Base-by-base conservation (phyloP, 2,797 vertebrate species). In the Trichosurus vulpecula region DNA sequence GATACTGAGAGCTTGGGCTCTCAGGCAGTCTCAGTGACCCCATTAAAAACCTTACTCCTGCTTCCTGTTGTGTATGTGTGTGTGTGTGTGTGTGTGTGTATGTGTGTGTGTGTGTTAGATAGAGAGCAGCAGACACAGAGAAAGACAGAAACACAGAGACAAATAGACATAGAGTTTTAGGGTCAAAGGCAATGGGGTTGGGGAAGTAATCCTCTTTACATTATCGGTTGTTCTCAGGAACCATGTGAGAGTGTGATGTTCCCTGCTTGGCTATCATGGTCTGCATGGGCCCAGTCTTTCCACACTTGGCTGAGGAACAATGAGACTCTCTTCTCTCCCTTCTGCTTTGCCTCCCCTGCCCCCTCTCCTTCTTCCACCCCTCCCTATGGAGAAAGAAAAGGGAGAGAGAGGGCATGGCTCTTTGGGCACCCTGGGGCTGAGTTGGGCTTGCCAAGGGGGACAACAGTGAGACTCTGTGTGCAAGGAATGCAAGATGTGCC, bases 251-350 rank as follows among this genome's bases (percentile, higher is more conserved):
- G 61, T 54, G 90, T 90, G 92, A 54, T 74, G 53, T 94, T 91
- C 90, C 52, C 27, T 54, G 92, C 54, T 74, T 94, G 94, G 41
- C 92, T 41, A 81, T 93, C 92, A 95, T 93, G 90, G 93, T 94
- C 95, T 96, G 92, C 94, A 96, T 97, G 56, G 94, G 55, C 94
- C 95, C 97, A 95, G 94, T 94, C n/a, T 0, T 61, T 96, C 96
- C 97, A 96, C 97, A 97, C 98, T 98, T 97, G 0, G 95, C 98
- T 91, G 93, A 92, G 1, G 95, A 98, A 99, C 98, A 99, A 98
- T 98, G 98, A 97, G 95, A 91, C 97, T 97, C 96, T 98, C 98
- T 98, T 98, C 97, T 96, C 95, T 98, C 31, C 74, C 87, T 95
- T 96, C 92, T 12, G 53, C 95, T 91, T 35, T 92, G 91, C 97